Percentiles rank a stretch among this genome's conserved stretches.
Evolutionary conservation across 2,888 invertebrate species (phyloP).

Genomic region (Platypus cylindrus): DNA sequence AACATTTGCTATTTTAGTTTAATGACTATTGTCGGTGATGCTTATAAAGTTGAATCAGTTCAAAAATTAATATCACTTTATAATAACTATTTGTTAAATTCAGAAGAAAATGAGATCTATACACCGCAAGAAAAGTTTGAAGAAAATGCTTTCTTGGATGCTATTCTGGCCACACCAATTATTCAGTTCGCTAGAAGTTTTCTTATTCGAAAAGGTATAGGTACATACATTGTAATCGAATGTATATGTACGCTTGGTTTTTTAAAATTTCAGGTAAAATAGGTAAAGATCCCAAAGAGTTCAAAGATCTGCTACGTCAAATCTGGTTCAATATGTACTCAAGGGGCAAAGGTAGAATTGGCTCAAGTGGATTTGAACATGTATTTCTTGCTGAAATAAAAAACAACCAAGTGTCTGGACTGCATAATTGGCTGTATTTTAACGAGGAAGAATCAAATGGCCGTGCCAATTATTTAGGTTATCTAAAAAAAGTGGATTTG

Average conservation of each 20-base stretch:
- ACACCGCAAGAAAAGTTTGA: constrained; percentile 63
- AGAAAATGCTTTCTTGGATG: constrained; percentile 67
- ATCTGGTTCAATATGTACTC: constrained; percentile 77
- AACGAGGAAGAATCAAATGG: constrained; percentile 60
- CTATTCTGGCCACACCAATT: constrained; percentile 61
- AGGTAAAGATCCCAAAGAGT: constrained; percentile 51
- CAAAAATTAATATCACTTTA: constrained; percentile 58
- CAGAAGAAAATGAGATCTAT: constrained; percentile 60
- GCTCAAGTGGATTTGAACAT: constrained; percentile 89
- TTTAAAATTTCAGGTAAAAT: constrained; percentile 40
- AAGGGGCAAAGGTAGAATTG: constrained; percentile 61
- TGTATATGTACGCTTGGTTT: too few species aligned
- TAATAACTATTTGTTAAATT: constrained; percentile 76
- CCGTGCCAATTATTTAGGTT: constrained; percentile 65
- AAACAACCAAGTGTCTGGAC: constrained; percentile 62
- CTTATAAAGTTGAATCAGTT: constrained; percentile 58
- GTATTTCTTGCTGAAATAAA: constrained; percentile 81
- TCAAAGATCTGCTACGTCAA: constrained; percentile 57
- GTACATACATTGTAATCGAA: not conserved
- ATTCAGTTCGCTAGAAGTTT: constrained; percentile 61
- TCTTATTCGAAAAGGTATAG: constrained; percentile 43
- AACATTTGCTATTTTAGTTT: constrained; percentile 41
- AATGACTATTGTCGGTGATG: constrained; percentile 48
- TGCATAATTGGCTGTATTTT: constrained; percentile 89
- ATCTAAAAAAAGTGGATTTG: constrained; percentile 56